A percentile compares a stretch with the other conserved stretches of the same genome.
Evolutionary conservation across 2,888 invertebrate genomes (phyloP).

Genomic region (Volucella bombylans): DNA sequence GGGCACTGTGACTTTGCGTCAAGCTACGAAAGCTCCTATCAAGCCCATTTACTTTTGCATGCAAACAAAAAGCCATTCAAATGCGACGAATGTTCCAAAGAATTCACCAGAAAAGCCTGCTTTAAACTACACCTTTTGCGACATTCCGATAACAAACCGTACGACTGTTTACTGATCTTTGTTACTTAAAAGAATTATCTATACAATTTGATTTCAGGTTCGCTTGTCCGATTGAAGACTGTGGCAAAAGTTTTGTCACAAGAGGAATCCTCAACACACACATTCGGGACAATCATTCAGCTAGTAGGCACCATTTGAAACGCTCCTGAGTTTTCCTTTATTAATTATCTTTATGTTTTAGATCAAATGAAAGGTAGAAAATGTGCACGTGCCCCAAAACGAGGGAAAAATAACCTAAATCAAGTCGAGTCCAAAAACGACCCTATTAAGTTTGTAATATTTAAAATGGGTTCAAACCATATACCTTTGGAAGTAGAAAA

Average conservation of each 20-base stretch:
- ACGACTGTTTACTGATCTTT: conserved; percentile 28
- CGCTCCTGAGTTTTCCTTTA: background rate
- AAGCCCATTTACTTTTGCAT: conserved; percentile 79
- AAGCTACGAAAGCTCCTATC: conserved; percentile 78
- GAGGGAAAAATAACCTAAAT: background rate
- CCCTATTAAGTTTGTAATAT: conserved; percentile 10
- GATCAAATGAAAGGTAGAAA: conserved; percentile 4
- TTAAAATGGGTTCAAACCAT: conserved; percentile 1
- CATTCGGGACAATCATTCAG: conserved; percentile 44
- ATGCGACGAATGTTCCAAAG: conserved; percentile 78
- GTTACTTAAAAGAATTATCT: too few relatives aligned
- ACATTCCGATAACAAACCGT: conserved; percentile 77
- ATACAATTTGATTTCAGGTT: conserved; percentile 25
- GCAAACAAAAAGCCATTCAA: conserved; percentile 77
- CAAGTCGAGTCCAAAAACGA: background rate
- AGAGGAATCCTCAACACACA: conserved; percentile 59
- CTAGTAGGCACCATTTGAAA: conserved; percentile 21
- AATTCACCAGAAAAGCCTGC: conserved; percentile 79
- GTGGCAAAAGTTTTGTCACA: conserved; percentile 57
- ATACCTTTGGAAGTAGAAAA: conserved; percentile 11
- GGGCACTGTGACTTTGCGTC: conserved; percentile 78
- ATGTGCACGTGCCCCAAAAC: conserved; percentile 14
- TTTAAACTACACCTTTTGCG: conserved; percentile 78
- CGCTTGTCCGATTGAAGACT: conserved; percentile 37
- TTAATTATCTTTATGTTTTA: background rate